phyloP scores from a whole-genome alignment of 2,797 vertebrate species.

The Protonibea diacanthus region DNA sequence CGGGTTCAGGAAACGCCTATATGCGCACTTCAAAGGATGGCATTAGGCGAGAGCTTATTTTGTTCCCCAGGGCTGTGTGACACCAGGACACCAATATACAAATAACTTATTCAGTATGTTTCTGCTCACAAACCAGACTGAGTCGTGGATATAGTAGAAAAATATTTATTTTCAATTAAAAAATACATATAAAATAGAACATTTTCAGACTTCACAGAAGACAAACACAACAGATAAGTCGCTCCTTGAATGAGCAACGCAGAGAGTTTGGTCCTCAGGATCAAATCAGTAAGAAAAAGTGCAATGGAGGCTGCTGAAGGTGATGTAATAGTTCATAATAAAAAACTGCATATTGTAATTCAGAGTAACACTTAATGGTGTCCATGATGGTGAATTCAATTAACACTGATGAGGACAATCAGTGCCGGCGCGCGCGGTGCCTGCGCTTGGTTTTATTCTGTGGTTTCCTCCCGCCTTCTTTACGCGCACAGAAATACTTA shows the following conservation, averaged over 20 bases:
- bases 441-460: slow-evolving; percentile 80
- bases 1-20: slow-evolving; percentile 82
- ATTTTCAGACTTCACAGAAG: slow-evolving; percentile 31
- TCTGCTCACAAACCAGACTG: slow-evolving; percentile 15
- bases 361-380: slow-evolving; percentile 1
- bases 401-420: slow-evolving; percentile 6
- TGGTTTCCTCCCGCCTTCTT: slow-evolving; percentile 65
- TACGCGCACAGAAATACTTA: slow-evolving; percentile 90
- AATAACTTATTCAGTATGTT: slow-evolving; percentile 16
- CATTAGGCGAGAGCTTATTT: slow-evolving; percentile 64
- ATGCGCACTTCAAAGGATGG: slow-evolving; percentile 82
- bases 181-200: slow-evolving; percentile 59
- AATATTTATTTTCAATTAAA: slow-evolving; percentile 78
- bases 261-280: slow-evolving; percentile 11
- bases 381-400: slow-evolving; percentile 24
- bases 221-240: slow-evolving; percentile 19
- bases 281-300: slow-evolving; percentile 64
- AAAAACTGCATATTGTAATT: background rate
- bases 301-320: slow-evolving; percentile 47
- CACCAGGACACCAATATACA: slow-evolving; percentile 72
- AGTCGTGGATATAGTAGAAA: slow-evolving; percentile 44
- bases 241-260: background rate
- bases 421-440: slow-evolving; percentile 66
- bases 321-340: background rate
- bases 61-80: slow-evolving; percentile 50